These are phyloP conservation scores for Gyrodactylus bullatarudis DNA, from an alignment of 1,140 invertebrate genomes.

Conservation along the genomic window DNA sequence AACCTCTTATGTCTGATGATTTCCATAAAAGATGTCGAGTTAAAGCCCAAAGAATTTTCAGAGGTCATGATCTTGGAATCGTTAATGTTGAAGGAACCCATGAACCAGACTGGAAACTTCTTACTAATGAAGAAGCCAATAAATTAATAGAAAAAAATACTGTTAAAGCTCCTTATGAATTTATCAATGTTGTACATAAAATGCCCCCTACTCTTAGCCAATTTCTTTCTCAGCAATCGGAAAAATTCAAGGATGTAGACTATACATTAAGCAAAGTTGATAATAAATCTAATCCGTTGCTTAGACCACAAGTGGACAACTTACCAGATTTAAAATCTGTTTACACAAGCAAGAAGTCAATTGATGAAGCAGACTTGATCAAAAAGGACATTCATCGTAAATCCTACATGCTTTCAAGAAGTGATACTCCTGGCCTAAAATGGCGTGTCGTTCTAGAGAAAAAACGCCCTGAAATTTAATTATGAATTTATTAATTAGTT, in stretches of 20 bases:
- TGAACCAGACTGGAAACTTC: background rate
- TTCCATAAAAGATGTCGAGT: background rate
- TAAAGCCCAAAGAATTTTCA: background rate
- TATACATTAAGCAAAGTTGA: background rate
- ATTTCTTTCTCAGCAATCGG: background rate
- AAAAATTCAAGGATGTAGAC: background rate
- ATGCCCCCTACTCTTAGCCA: background rate
- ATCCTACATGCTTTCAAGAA: background rate
- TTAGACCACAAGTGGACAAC: background rate
- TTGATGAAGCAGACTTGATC: background rate
- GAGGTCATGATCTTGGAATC: background rate
- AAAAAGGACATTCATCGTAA: background rate
- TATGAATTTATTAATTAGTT: too few relatives aligned
- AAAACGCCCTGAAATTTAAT: too few relatives aligned
- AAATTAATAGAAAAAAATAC: background rate
- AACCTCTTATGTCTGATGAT: background rate
- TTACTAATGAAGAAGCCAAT: background rate
- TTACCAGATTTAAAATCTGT: background rate
- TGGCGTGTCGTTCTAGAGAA: background rate
- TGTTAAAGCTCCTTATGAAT: background rate
- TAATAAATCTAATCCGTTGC: background rate
- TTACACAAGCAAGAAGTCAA: background rate
- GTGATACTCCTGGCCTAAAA: background rate
- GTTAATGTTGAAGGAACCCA: background rate
- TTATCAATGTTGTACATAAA: background rate